A percentile compares a stretch with the other conserved stretches of the same genome.
Evolutionary conservation across 2,888 invertebrate genomes (phyloP).

Genomic region (Euphydryas editha): DNA sequence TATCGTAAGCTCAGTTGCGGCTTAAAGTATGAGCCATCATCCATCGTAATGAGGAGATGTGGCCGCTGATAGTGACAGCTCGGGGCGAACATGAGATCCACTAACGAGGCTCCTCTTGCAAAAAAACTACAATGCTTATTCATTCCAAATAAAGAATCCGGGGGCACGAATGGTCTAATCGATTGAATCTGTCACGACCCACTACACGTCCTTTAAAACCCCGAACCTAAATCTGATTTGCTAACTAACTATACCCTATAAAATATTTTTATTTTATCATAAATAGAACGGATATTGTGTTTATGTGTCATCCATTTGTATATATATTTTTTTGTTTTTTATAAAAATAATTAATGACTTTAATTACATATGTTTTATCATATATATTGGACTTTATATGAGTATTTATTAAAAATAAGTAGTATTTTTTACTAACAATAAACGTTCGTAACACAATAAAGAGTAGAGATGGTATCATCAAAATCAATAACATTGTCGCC

Average conservation of each 20-base stretch:
- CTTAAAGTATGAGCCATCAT: slow-evolving; percentile 8
- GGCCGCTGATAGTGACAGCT: slow-evolving; percentile 22
- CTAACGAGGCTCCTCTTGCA: slow-evolving; percentile 2
- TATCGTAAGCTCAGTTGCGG: slow-evolving; percentile 16
- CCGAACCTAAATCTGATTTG: slow-evolving; percentile 35
- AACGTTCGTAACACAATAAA: not conserved
- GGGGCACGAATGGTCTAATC: slow-evolving; percentile 67
- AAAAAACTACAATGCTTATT: slow-evolving; percentile 46
- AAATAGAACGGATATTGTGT: not conserved
- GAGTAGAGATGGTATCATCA: not conserved
- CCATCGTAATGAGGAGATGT: slow-evolving; percentile 28
- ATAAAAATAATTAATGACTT: too few relatives aligned
- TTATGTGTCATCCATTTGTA: too few relatives aligned
- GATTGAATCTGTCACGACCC: slow-evolving; percentile 56
- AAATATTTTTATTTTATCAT: not conserved
- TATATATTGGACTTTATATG: not conserved
- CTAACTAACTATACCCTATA: not conserved
- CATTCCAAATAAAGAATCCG: slow-evolving; percentile 73
- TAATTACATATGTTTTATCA: too few relatives aligned
- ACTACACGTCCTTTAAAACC: slow-evolving; percentile 43
- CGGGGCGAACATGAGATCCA: not conserved
- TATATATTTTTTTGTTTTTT: too few relatives aligned
- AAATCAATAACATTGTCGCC: slow-evolving; percentile 18
- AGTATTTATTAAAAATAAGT: too few relatives aligned
- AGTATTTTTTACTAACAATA: too few relatives aligned